Percentiles rank a stretch among this genome's conserved stretches.
phyloP scores from a whole-genome alignment of 2,888 invertebrate species.

The Andrena dorsata region DNA sequence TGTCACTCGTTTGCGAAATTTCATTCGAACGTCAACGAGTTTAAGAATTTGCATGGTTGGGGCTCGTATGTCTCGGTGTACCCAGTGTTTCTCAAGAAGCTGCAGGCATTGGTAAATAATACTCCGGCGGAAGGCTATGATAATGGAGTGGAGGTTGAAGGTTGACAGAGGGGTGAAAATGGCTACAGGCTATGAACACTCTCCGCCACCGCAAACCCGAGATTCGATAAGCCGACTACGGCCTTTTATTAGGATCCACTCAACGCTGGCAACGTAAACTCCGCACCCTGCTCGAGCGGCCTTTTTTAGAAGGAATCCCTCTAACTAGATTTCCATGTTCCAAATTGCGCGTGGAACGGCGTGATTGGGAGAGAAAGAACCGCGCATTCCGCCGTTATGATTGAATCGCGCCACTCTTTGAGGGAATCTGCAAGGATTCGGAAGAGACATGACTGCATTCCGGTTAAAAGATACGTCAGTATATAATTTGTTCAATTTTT shows the following conservation, averaged over 20 bases:
- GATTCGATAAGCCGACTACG: constrained; percentile 78
- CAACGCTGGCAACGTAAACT: constrained; percentile 56
- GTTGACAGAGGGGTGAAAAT: constrained; percentile 73
- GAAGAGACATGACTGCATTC: background rate
- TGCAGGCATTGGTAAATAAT: constrained; percentile 56
- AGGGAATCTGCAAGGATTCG: background rate
- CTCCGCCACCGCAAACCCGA: constrained; percentile 74
- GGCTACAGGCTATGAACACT: constrained; percentile 73
- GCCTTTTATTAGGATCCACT: constrained; percentile 77
- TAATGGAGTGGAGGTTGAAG: constrained; percentile 66
- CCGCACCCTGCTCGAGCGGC: constrained; percentile 47
- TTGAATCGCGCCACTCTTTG: background rate
- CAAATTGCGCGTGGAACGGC: constrained; percentile 9
- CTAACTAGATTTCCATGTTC: constrained; percentile 48
- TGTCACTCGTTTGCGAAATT: background rate
- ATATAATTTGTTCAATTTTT: background rate
- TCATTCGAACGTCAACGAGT: background rate
- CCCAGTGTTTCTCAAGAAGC: constrained; percentile 28
- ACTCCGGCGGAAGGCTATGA: constrained; percentile 59
- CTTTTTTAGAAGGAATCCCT: constrained; percentile 35
- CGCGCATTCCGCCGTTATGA: background rate
- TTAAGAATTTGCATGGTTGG: background rate
- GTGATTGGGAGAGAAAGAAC: background rate
- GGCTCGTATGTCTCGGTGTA: background rate
- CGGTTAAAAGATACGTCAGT: background rate